Evolutionary conservation across 2,888 invertebrate genomes (phyloP), one percentile per base, ranked within the genome.

Genomic region (Euplagia quadripunctaria): DNA sequence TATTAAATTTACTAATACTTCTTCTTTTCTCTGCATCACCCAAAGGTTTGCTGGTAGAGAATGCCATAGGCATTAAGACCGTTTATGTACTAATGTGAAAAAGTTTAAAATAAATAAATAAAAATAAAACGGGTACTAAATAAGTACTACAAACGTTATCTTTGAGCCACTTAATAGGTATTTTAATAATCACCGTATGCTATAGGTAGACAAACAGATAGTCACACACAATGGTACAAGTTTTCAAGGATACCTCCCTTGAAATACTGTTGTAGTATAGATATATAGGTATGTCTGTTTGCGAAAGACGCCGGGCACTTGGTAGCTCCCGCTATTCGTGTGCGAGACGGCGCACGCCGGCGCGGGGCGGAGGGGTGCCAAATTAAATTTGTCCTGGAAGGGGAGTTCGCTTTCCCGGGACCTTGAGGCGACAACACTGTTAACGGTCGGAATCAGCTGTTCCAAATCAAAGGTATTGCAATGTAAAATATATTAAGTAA

Each of bases 401-500:
- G 55, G 58, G 73, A 31, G 85, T 66, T 82, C 75, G 81, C 78
- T 77, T 82, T 82, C 89, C 83, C 83, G 86, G 89, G 94, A 94
- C 94, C 94, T 94, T 94, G 93, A 92, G 87, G 87, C 84, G 82
- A 77, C 85, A 85, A 85, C 84, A 67, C 64, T 86, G 31, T n/a
- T 83, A 82, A 80, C 73, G 70, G 72, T 84, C 86, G 84, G 86
- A 90, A 93, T 94, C 94, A 94, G 94, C 94, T 94, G 94, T 91
- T 93, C 86, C 80, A 87, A 86, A 76, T 78, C 61, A 78, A 16
- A 41, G 73, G 68, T 31, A 68, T 69, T 55, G 68, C 76, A 16
- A 64, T 70, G 61, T 65, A n/a, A 43, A 20, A 70, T n/a, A n/a
- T 64, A 64, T 43, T 64, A 64, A n/a, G 41, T n/a, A 42, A n/a